Evolutionary conservation across 2,888 invertebrate genomes (phyloP).

Genomic region (Conus canariensis): DNA sequence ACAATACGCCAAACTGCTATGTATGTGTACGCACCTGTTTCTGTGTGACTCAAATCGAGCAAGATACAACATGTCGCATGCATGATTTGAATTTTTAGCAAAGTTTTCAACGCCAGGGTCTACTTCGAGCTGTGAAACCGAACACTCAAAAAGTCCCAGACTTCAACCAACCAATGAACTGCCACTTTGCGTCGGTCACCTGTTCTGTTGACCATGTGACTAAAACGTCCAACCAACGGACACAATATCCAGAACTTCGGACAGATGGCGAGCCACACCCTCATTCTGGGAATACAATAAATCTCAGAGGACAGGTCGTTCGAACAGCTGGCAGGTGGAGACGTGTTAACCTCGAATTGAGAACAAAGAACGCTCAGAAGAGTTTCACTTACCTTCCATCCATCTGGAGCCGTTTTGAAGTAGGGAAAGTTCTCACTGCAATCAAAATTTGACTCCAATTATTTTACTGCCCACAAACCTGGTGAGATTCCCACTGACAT

Average conservation of each 20-base stretch:
- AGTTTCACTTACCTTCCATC: slow-evolving; percentile 88
- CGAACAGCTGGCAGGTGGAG: neutral
- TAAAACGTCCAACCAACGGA: slow-evolving; percentile 33
- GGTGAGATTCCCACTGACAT: no score
- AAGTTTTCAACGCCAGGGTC: no score
- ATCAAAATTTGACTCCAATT: slow-evolving; percentile 62
- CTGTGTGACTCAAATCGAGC: no score
- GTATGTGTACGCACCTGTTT: no score
- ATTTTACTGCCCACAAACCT: no score
- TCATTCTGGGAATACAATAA: neutral
- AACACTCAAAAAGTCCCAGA: neutral
- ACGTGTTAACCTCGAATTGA: neutral
- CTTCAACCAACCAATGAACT: neutral
- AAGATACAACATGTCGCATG: no score
- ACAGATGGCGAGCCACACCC: slow-evolving; percentile 35
- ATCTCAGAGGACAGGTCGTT: neutral
- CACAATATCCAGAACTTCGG: slow-evolving; percentile 26
- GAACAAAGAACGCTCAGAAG: neutral
- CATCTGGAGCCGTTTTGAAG: slow-evolving; percentile 98
- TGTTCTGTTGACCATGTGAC: slow-evolving; percentile 38
- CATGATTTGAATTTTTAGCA: no score
- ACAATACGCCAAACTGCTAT: no score
- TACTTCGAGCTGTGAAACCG: no score
- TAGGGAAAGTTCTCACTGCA: slow-evolving; percentile 97
- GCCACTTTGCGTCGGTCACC: neutral